Evolutionary conservation across 2,797 vertebrate genomes (phyloP).

Genomic region (Lagodon rhomboides): DNA sequence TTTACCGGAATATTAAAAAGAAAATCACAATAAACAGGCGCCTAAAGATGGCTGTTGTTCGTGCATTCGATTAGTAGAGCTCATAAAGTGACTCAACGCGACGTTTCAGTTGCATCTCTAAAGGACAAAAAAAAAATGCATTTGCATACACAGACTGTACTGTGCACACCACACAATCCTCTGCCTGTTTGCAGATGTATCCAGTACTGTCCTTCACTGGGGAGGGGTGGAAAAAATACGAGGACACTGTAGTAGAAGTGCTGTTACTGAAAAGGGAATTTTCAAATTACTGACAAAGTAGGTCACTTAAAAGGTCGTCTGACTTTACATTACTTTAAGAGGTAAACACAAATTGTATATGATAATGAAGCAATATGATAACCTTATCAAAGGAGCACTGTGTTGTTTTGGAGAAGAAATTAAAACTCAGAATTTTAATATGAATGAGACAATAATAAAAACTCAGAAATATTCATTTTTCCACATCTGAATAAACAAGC

Average conservation of each 20-base stretch:
- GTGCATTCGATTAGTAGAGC: not conserved
- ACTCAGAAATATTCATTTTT: no score
- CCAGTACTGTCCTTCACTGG: not conserved
- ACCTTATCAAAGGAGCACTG: no score
- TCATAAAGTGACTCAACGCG: not conserved
- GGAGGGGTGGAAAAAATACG: not conserved
- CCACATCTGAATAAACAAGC: no score
- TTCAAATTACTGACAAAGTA: not conserved
- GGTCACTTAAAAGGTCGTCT: not conserved
- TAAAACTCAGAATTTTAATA: no score
- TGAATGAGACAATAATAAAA: no score
- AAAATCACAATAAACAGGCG: not conserved
- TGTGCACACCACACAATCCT: not conserved
- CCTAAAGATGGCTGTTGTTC: not conserved
- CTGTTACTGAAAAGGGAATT: not conserved
- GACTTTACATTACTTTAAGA: not conserved
- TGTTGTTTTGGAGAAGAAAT: no score
- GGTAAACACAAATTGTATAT: not conserved
- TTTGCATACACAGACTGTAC: not conserved
- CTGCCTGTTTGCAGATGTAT: not conserved
- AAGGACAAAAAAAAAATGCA: not conserved
- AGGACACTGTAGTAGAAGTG: not conserved
- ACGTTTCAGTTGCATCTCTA: not conserved
- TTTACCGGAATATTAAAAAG: not conserved
- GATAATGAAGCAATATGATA: not conserved